Conservation (phyloP, 2,888 invertebrate species). For the Melanotus villosus region DNA sequence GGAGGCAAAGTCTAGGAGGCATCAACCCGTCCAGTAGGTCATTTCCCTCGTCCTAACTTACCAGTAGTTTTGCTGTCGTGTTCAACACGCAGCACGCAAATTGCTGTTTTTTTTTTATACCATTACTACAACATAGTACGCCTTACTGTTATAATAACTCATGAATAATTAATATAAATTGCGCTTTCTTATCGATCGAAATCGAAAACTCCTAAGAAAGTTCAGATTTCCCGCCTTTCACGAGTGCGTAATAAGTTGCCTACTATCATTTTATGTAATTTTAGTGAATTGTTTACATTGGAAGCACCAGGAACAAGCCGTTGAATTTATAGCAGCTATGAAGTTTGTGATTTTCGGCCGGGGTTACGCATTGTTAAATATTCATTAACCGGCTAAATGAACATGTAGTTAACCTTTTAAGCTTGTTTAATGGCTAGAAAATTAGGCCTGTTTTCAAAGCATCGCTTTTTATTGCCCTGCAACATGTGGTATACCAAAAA, state of each 20-base stretch:
- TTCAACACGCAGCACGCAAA: slow-evolving; percentile 40
- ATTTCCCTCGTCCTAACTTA: slow-evolving; percentile 48
- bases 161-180: slow-evolving; percentile 14
- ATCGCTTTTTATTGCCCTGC: background rate
- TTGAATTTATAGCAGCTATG: background rate
- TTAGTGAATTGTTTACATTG: background rate
- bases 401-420: slow-evolving; percentile 21
- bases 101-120: slow-evolving; percentile 20
- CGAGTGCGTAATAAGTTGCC: slow-evolving; percentile 45
- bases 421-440: slow-evolving; percentile 17
- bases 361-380: slow-evolving; percentile 24
- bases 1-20: slow-evolving; percentile 40
- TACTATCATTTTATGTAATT: slow-evolving; percentile 24
- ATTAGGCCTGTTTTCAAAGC: slow-evolving; percentile 5
- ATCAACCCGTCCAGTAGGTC: slow-evolving; percentile 55
- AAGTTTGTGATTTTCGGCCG: slow-evolving; percentile 15
- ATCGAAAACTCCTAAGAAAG: background rate
- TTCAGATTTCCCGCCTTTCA: slow-evolving; percentile 28
- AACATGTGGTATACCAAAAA: too few relatives aligned
- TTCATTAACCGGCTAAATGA: slow-evolving; percentile 22
- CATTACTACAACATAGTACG: slow-evolving; percentile 18
- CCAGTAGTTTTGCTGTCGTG: slow-evolving; percentile 19
- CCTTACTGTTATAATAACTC: slow-evolving; percentile 26
- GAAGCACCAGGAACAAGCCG: background rate
- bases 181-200: background rate